These are phyloP conservation scores for Lycodopsis pacificus DNA, from an alignment of 2,797 vertebrate species.

Conservation along the genomic window DNA sequence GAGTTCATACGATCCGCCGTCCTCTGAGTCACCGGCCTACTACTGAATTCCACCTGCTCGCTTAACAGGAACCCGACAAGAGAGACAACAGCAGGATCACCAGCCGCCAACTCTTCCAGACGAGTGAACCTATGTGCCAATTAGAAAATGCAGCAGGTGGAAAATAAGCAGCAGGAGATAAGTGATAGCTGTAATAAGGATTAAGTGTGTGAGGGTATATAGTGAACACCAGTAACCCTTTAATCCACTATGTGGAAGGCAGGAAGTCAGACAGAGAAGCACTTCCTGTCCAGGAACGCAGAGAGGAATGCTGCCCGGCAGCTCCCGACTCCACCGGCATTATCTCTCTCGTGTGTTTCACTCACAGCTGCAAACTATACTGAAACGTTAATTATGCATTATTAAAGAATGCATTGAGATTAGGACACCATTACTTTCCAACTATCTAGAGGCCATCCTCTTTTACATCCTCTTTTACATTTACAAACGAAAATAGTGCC, in stretches of 20 bases:
- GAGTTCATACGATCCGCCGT: constrained; percentile 70
- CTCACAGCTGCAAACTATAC: background rate
- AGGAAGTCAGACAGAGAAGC: constrained; percentile 48
- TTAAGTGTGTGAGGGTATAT: constrained; percentile 63
- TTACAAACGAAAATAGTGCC: no score
- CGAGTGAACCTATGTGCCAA: background rate
- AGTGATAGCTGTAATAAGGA: constrained; percentile 62
- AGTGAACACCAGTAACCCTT: constrained; percentile 72
- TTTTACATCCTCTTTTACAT: background rate
- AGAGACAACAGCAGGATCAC: background rate
- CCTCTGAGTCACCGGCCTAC: constrained; percentile 65
- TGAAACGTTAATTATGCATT: background rate
- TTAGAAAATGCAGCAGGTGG: constrained; percentile 32
- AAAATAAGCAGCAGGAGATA: constrained; percentile 27
- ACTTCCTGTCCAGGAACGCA: constrained; percentile 55
- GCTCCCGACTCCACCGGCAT: constrained; percentile 5
- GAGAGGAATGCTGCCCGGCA: constrained; percentile 47
- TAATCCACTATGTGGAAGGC: constrained; percentile 62
- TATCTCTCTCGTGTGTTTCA: background rate
- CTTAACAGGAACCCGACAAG: constrained; percentile 12
- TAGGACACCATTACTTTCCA: background rate
- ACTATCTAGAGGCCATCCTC: background rate
- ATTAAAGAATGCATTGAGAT: background rate
- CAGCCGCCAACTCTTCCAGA: background rate
- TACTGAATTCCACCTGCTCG: constrained; percentile 40